Conservation (phyloP, 2,888 invertebrate genomes). For the Sarcophaga variegata region DNA sequence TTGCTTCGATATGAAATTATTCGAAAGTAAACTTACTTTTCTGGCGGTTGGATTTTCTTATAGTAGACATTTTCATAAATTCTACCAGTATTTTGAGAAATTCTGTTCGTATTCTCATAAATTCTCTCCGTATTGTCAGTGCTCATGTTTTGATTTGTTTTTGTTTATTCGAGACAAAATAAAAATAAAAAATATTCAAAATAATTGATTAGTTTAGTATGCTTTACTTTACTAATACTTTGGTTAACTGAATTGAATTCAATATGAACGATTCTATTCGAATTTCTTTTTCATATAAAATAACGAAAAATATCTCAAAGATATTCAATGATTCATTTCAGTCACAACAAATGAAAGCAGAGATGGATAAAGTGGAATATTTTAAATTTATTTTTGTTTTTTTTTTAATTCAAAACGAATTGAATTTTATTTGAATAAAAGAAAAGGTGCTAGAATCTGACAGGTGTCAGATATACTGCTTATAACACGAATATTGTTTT, state of each 20-base stretch:
- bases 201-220: neutral
- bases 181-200: neutral
- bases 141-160: no score
- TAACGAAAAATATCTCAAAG: conserved; percentile 2
- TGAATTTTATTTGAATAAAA: no score
- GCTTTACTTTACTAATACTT: conserved; percentile 19
- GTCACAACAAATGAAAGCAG: neutral
- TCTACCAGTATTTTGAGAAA: no score
- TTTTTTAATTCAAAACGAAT: neutral
- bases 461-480: no score
- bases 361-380: neutral
- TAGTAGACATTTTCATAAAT: conserved; percentile 53
- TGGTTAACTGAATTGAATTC: conserved; percentile 23
- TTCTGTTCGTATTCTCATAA: no score
- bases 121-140: no score
- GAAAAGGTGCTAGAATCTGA: no score
- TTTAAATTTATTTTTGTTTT: neutral
- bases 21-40: conserved; percentile 35
- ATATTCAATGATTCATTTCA: conserved; percentile 36
- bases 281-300: neutral
- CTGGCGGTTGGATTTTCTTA: conserved; percentile 33
- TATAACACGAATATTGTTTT: no score
- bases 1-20: neutral
- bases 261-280: neutral
- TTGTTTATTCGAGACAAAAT: neutral